Conservation (phyloP, 2,797 vertebrate genomes). For the Pagetopsis macropterus region DNA sequence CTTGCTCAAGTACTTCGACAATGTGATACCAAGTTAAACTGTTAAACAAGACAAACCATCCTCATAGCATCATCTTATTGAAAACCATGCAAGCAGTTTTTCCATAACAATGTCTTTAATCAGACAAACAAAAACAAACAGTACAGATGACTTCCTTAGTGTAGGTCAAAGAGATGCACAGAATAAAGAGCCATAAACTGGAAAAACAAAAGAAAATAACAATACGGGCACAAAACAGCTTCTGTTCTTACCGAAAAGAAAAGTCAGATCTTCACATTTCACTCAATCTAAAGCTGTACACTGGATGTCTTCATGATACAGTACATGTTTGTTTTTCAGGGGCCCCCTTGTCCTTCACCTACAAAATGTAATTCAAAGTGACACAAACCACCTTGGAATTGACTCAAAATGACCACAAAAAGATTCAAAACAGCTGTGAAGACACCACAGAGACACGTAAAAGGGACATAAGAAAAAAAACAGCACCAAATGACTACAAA, state of each 20-base stretch:
- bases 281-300: neutral
- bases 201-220: neutral
- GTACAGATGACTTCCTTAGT: no score
- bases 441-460: no score
- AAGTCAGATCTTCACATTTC: neutral
- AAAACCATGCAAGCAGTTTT: no score
- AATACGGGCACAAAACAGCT: neutral
- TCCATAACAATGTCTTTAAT: no score
- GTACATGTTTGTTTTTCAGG: neutral
- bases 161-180: neutral
- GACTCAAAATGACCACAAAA: no score
- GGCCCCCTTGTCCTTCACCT: no score
- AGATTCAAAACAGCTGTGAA: no score
- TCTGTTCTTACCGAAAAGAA: neutral
- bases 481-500: no score
- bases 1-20: neutral
- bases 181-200: neutral
- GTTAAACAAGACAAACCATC: neutral
- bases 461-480: no score
- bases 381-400: no score
- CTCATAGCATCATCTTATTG: neutral
- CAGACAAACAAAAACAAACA: neutral
- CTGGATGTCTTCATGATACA: neutral
- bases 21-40: conserved; percentile 4
- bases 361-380: no score